Conservation (phyloP, 2,113 vertebrate genomes). For the Aphyosemion australe region DNA sequence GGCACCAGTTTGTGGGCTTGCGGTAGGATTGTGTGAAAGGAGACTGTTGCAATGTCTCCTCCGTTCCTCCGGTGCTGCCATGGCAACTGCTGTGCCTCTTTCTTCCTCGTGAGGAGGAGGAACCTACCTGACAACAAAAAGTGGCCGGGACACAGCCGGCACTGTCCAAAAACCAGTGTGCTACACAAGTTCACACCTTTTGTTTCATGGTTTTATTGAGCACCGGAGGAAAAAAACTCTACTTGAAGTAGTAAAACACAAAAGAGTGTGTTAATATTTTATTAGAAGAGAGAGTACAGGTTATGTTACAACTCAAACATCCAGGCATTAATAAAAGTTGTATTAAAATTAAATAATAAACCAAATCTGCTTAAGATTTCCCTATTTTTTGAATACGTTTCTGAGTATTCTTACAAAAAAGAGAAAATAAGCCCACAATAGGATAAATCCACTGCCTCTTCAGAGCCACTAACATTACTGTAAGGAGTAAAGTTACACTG, state of each 20-base stretch:
- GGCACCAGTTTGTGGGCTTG: constrained; percentile 49
- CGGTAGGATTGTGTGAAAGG: constrained; percentile 42
- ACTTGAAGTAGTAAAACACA: constrained; percentile 39
- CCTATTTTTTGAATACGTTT: no score
- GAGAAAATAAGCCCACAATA: no score
- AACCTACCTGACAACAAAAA: constrained; percentile 53
- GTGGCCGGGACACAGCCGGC: constrained; percentile 21
- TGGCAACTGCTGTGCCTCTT: constrained; percentile 71
- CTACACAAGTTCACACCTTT: constrained; percentile 18
- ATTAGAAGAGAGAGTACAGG: constrained; percentile 43
- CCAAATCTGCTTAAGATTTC: no score
- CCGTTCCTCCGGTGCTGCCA: constrained; percentile 64
- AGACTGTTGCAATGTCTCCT: constrained; percentile 48
- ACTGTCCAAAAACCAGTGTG: constrained; percentile 24
- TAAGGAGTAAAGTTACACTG: neutral
- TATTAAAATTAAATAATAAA: no score
- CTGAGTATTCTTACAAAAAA: no score
- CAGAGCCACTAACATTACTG: neutral
- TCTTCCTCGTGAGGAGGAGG: constrained; percentile 34
- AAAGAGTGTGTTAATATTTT: constrained; percentile 45
- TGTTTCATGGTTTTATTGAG: constrained; percentile 41
- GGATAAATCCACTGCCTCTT: neutral
- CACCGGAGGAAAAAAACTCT: constrained; percentile 6
- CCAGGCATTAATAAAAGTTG: neutral
- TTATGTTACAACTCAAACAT: constrained; percentile 7